Evolutionary conservation across 2,113 vertebrate species (phyloP).

Genomic region (Etia nguti): DNA sequence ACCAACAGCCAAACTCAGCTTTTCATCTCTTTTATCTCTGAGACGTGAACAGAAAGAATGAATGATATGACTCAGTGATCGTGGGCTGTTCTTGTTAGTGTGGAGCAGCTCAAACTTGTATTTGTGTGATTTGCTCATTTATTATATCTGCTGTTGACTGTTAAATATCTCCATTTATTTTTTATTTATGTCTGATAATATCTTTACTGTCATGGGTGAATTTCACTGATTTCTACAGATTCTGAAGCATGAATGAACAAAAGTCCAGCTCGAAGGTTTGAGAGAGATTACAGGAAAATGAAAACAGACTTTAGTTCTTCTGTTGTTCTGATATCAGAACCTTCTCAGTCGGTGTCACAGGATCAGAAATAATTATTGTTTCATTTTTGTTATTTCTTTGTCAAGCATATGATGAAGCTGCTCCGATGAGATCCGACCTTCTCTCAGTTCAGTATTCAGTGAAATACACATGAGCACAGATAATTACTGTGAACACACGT

Average conservation of each 20-base stretch:
- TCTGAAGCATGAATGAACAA: not conserved
- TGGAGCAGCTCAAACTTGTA: not conserved
- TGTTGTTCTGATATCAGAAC: not conserved
- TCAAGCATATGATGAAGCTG: not conserved
- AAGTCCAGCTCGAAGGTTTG: not conserved
- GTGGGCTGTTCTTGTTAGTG: not conserved
- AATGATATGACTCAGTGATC: fast-evolving
- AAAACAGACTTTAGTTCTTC: fast-evolving
- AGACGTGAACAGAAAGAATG: not conserved
- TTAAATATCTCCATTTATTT: not conserved
- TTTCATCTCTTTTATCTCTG: fast-evolving
- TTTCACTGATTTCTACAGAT: fast-evolving
- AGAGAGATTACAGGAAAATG: fast-evolving
- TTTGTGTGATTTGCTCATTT: not conserved
- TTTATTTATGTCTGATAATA: not conserved
- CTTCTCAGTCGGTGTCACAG: not conserved
- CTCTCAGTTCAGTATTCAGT: not conserved
- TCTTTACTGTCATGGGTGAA: fast-evolving
- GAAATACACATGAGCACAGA: not conserved
- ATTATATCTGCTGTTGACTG: not conserved
- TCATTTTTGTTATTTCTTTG: fast-evolving
- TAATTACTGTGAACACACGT: not conserved
- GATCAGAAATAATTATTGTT: not conserved
- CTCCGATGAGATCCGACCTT: not conserved
- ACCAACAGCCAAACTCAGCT: not conserved